Evolutionary conservation across 2,888 invertebrate genomes (phyloP).

Genomic region (Drosophila siamana): DNA sequence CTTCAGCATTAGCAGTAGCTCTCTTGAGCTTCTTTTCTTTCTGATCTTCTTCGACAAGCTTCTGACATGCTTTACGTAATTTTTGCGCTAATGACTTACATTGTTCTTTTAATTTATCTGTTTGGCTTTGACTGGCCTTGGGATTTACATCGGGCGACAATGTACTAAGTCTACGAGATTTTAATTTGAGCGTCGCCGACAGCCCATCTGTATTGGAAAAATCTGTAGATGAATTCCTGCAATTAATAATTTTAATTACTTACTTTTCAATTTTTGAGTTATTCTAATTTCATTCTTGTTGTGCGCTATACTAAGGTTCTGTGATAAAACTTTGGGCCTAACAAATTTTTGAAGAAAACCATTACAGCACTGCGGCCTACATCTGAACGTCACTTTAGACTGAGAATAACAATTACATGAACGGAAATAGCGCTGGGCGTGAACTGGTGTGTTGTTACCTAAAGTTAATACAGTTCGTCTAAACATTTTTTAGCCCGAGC

Average conservation of each 20-base stretch:
- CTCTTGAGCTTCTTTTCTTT: not conserved
- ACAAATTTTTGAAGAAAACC: slow-evolving; percentile 18
- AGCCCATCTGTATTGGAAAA: not conserved
- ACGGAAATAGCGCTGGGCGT: slow-evolving; percentile 22
- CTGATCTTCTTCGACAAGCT: slow-evolving; percentile 10
- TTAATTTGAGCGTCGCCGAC: not conserved
- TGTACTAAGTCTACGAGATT: slow-evolving; percentile 8
- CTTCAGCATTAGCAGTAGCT: not conserved
- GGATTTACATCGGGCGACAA: not conserved
- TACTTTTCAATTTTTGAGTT: slow-evolving; percentile 26
- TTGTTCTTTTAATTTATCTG: slow-evolving; percentile 16
- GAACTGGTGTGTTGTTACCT: slow-evolving; percentile 26
- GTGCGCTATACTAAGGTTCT: slow-evolving; percentile 5
- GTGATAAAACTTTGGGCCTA: not conserved
- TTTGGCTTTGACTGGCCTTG: not conserved
- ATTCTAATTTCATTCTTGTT: slow-evolving; percentile 10
- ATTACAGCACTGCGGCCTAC: slow-evolving; percentile 11
- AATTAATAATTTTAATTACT: not conserved
- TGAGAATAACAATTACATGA: slow-evolving; percentile 27
- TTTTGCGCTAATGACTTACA: slow-evolving; percentile 13
- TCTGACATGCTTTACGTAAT: slow-evolving; percentile 13
- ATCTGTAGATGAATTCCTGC: not conserved
- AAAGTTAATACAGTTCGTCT: slow-evolving; percentile 44
- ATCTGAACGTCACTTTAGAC: slow-evolving; percentile 23
- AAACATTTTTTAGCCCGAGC: slow-evolving; percentile 48